Evolutionary conservation across 2,113 vertebrate genomes (phyloP).

Genomic region (Nibea coibor): DNA sequence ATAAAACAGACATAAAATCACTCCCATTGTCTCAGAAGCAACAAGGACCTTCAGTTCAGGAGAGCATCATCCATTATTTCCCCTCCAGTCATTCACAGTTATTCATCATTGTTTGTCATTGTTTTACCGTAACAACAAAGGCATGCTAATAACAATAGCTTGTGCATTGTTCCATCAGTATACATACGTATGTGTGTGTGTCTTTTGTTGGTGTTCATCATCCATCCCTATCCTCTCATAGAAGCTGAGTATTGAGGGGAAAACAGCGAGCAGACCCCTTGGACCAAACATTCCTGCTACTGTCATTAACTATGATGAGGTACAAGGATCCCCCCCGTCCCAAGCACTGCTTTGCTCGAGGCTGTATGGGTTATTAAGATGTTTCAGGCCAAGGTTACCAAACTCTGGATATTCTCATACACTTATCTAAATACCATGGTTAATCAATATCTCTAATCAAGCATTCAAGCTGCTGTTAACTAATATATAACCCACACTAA

Average conservation of each 20-base stretch:
- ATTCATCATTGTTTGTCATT: conserved; percentile 30
- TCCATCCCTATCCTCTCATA: conserved; percentile 80
- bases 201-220: conserved; percentile 70
- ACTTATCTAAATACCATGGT: conserved; percentile 20
- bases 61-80: conserved; percentile 19
- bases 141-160: conserved; percentile 49
- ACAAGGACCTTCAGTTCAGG: conserved; percentile 4
- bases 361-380: conserved; percentile 39
- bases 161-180: conserved; percentile 47
- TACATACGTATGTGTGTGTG: conserved; percentile 63
- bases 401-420: conserved; percentile 21
- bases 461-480: conserved; percentile 45
- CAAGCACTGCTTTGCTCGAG: conserved; percentile 74
- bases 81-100: conserved; percentile 28
- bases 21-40: background rate
- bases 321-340: conserved; percentile 73
- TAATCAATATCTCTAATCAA: conserved; percentile 56
- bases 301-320: conserved; percentile 86
- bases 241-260: conserved; percentile 81
- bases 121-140: conserved; percentile 21
- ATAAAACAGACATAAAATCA: background rate
- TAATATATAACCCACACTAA: conserved; percentile 67
- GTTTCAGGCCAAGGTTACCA: conserved; percentile 10
- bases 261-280: conserved; percentile 82
- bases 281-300: conserved; percentile 84